phyloP scores from a whole-genome alignment of 2,113 vertebrate genomes.

The Callipepla californica region DNA sequence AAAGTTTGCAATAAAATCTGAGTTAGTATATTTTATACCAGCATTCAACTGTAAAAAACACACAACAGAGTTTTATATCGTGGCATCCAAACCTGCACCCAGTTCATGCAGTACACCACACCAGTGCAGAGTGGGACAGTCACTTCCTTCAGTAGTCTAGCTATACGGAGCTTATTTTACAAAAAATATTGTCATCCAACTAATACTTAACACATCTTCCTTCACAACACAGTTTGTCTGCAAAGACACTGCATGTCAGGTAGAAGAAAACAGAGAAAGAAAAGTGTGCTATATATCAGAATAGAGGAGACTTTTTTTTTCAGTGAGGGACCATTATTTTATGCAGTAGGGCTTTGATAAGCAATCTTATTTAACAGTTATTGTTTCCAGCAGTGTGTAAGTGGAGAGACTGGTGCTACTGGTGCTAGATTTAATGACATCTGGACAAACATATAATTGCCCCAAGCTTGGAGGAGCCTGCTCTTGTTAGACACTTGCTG shows the following conservation, averaged over 20 bases:
- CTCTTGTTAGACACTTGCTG: background rate
- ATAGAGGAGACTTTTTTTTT: background rate
- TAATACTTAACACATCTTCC: background rate
- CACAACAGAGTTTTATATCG: background rate
- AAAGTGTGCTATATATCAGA: background rate
- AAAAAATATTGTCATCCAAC: background rate
- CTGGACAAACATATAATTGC: fast-evolving
- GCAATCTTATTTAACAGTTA: background rate
- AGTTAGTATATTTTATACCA: background rate
- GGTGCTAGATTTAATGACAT: background rate
- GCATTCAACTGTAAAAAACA: background rate
- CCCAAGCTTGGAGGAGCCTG: background rate
- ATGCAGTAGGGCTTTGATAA: background rate
- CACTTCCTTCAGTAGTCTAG: background rate
- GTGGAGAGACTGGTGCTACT: background rate
- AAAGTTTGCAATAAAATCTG: background rate
- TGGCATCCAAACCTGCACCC: background rate
- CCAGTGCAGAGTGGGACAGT: background rate
- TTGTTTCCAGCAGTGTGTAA: background rate
- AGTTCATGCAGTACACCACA: background rate
- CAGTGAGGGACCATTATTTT: background rate
- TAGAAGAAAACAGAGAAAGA: background rate
- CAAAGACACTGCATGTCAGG: background rate
- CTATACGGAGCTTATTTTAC: background rate
- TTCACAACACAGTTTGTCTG: background rate